Base-by-base conservation (phyloP, 2,797 vertebrate species). In the Falco peregrinus region DNA sequence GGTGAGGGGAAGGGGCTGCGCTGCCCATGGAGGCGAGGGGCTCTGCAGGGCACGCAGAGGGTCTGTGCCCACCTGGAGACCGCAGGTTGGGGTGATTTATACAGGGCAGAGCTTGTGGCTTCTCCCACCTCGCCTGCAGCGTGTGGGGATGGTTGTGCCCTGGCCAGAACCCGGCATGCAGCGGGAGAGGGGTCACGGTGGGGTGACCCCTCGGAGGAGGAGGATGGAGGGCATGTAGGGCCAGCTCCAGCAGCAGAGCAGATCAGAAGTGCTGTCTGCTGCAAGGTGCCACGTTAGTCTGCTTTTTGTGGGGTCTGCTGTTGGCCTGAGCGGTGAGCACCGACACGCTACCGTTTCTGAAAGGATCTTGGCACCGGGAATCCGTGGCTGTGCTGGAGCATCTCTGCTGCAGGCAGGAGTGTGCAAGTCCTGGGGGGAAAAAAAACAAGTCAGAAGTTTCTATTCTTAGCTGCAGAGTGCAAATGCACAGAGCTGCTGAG, bases 381-480 rank as follows among this genome's bases (percentile, higher is more conserved):
- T 11, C 1, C 0, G 68, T 1, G 28, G 33, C 73, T 56, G 76
- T 13, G 25, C 56, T 15, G 69, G 78, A 84, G 87, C 14, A 0
- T 67, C 65, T 37, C 76, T 8, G 16, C 84, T 71, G 65, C 85
- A 51, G 79, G 77, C 59, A 56, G 83, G 47, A 75, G 69, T 1
- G 39, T 45, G 80, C 33, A 18, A 57, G 91, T 79, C 81, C 88
- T 24, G 43, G 43, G 37, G 53, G 35, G 5, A 48, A 39, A 69
- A 63, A 67, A 59, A 63, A 5, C 3, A 25, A 57, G 60, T 80
- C 82, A 65, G 60, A 70, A 83, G 67, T 70, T 65, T 33, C 68
- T 94, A 81, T 91, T 79, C 97, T 94, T 76, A 91, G 86, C 78
- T 74, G 88, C 78, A 7, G 81, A 68, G 86, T 80, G 79, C 70